Base-by-base conservation (phyloP, 2,888 invertebrate genomes). In the Diloba caeruleocephala region DNA sequence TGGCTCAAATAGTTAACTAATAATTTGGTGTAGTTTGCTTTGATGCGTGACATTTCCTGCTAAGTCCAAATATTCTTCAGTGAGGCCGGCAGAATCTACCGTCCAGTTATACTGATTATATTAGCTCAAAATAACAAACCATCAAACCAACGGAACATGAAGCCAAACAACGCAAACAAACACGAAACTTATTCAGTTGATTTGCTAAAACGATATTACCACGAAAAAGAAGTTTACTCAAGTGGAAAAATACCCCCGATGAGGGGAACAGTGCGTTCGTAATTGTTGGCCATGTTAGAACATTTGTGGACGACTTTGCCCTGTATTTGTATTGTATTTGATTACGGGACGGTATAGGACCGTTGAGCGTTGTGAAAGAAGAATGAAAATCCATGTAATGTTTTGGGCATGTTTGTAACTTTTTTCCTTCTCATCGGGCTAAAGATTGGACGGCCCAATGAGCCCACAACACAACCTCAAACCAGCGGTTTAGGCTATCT, bases 111-210 rank as follows among this genome's bases (percentile, higher is more conserved):
- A n/a, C n/a, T n/a, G n/a, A n/a, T n/a, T n/a, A 21, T 7, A 21
- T 21, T 3, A 21, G 6, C 21, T n/a, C n/a, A n/a, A 29, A 55
- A 38, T 2, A 31, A 29, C 0, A 29, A 62, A 46, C 9, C 10
- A 49, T 21, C 2, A 8, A 17, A 42, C 36, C 2, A 61, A 54
- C 53, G 38, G 43, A 49, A 53, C 26, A 50, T 31, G 33, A 42
- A 38, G 12, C 53, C 25, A 37, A 56, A 57, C 67, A 66, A 66
- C 38, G 45, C 39, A 54, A 66, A 71, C 54, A 66, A 71, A 61
- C 33, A 39, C 13, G 15, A 45, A 62, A 66, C 36, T 41, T 45
- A 43, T 59, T 31, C 33, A 46, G 62, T 57, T 59, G 49, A 62
- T 71, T 67, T 41, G 56, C 43, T 23, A 71, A 57, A 67, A 66